A percentile compares a stretch with the other conserved stretches of the same genome.
Conservation (phyloP, 2,113 vertebrate species). For the Speoplatyrhinus poulsoni region DNA sequence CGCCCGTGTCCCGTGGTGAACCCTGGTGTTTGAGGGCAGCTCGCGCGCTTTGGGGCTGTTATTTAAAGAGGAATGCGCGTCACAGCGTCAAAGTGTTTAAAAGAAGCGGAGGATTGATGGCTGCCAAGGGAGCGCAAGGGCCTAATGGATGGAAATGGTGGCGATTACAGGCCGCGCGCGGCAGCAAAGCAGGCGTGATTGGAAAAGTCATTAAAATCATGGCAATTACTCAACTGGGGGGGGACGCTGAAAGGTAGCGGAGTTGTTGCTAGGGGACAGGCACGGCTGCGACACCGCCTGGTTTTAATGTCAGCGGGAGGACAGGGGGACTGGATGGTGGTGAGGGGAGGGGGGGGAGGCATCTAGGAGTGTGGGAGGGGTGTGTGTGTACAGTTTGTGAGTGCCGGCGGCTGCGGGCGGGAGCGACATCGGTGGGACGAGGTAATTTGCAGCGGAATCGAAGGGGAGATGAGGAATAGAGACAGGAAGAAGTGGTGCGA, state of each 20-base stretch:
- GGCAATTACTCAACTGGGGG: constrained; percentile 44
- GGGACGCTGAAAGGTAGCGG: constrained; percentile 23
- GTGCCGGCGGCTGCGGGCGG: neutral
- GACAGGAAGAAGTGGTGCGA: neutral
- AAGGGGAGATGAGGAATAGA: neutral
- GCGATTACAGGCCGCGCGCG: constrained; percentile 46
- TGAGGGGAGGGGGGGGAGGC: neutral
- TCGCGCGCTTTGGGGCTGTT: constrained; percentile 26
- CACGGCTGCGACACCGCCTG: neutral
- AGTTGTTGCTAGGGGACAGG: neutral
- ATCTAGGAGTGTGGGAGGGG: neutral
- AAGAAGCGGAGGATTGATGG: constrained; percentile 47
- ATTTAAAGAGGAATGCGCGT: neutral
- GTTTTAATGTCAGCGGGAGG: constrained; percentile 5
- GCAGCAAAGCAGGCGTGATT: constrained; percentile 47
- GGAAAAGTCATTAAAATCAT: constrained; percentile 58
- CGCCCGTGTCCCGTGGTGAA: neutral
- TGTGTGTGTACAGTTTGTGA: neutral
- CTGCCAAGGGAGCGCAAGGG: constrained; percentile 41
- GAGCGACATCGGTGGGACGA: neutral
- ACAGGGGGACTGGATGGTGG: neutral
- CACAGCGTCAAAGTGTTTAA: constrained; percentile 37
- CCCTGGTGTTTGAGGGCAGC: constrained; percentile 9
- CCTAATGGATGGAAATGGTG: constrained; percentile 58
- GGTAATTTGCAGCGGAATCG: neutral